Percentiles rank a stretch among this genome's conserved stretches.
These are phyloP conservation scores for Silurus aristotelis DNA, from an alignment of 2,797 vertebrate species.

Conservation along the genomic window DNA sequence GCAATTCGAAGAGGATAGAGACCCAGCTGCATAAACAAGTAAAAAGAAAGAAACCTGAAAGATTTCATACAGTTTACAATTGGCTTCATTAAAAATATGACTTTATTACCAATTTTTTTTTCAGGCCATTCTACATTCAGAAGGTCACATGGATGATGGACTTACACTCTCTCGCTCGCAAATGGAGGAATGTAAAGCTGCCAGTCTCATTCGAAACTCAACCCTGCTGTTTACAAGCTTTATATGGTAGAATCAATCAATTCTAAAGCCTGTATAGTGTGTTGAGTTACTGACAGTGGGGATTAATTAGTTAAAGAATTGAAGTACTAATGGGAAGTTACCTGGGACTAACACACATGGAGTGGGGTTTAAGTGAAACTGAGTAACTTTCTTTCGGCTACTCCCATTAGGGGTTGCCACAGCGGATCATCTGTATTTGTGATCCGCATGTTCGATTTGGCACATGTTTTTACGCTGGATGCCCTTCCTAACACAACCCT, in stretches of 20 bases:
- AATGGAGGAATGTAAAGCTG: slow-evolving; percentile 88
- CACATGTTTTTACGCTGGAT: too few relatives aligned
- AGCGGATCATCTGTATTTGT: too few relatives aligned
- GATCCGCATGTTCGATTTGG: too few relatives aligned
- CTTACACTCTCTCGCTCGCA: slow-evolving; percentile 90
- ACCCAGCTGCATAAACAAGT: slow-evolving; percentile 84
- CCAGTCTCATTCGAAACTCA: slow-evolving; percentile 86
- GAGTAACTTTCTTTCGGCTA: too few relatives aligned
- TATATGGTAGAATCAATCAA: slow-evolving; percentile 76
- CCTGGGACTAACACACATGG: too few relatives aligned
- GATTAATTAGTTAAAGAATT: neutral
- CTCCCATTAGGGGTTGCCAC: too few relatives aligned
- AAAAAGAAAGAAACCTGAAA: slow-evolving; percentile 30
- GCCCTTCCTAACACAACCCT: too few relatives aligned
- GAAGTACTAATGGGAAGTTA: too few relatives aligned
- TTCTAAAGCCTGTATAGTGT: neutral
- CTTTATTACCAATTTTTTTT: slow-evolving; percentile 13
- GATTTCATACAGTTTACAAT: neutral
- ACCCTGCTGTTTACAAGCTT: slow-evolving; percentile 86
- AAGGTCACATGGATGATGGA: slow-evolving; percentile 97
- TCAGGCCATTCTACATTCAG: slow-evolving; percentile 90
- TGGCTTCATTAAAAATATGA: neutral
- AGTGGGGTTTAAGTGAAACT: too few relatives aligned
- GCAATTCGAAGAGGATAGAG: slow-evolving; percentile 83
- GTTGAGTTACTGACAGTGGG: neutral